phyloP scores from a whole-genome alignment of 2,113 vertebrate genomes.

The Hemiprocne comata region DNA sequence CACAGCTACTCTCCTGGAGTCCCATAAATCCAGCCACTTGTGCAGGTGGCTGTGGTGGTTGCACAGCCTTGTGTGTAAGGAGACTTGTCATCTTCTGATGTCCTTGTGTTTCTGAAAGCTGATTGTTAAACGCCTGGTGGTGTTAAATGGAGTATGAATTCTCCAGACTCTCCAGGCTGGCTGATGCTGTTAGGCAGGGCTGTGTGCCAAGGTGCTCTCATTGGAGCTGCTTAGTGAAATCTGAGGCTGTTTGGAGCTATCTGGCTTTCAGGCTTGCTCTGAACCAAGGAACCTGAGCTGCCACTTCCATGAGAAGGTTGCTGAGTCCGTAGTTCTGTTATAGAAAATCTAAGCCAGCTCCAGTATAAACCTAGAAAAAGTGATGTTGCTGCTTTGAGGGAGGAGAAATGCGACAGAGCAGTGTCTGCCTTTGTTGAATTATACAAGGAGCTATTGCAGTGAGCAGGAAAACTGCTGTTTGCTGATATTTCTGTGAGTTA shows the following conservation, averaged over 20 bases:
- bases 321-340: background rate
- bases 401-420: background rate
- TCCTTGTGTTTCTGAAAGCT: background rate
- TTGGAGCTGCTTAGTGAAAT: background rate
- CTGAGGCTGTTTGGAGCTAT: background rate
- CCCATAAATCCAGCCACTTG: background rate
- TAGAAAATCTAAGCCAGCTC: background rate
- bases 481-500: slow-evolving; percentile 19
- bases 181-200: background rate
- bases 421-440: background rate
- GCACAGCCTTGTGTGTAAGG: background rate
- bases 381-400: background rate
- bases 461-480: background rate
- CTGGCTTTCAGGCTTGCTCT: background rate
- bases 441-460: background rate
- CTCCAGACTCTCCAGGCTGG: background rate
- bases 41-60: background rate
- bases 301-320: background rate
- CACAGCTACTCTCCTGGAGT: background rate
- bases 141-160: background rate
- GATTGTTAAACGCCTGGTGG: accelerated
- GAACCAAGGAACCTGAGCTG: background rate
- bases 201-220: background rate
- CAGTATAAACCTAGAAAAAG: background rate
- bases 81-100: accelerated